Evolutionary conservation across 2,113 vertebrate genomes (phyloP).

Genomic region (Hylia prasina): DNA sequence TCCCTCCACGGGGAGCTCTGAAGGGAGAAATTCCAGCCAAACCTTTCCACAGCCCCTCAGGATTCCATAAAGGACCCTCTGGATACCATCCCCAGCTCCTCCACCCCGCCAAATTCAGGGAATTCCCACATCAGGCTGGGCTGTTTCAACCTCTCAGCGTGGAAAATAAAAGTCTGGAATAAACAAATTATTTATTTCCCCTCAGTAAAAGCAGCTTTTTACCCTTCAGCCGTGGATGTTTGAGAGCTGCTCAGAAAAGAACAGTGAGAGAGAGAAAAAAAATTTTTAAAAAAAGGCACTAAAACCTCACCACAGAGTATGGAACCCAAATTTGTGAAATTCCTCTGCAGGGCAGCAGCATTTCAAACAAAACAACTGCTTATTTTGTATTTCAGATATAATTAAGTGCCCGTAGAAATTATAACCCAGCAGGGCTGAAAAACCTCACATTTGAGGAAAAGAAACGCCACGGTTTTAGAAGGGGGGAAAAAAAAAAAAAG

Average conservation of each 20-base stretch:
- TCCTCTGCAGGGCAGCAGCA: background rate
- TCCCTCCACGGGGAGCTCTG: accelerated
- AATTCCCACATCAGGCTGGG: background rate
- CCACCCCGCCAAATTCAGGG: background rate
- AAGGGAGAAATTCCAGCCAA: background rate
- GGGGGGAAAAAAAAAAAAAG: background rate
- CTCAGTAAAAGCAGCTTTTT: background rate
- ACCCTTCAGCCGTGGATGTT: background rate
- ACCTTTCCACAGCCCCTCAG: background rate
- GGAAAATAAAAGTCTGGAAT: background rate
- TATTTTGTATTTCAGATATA: background rate
- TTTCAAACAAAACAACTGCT: background rate
- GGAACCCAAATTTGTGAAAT: accelerated
- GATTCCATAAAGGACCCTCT: background rate
- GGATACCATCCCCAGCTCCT: too few species aligned
- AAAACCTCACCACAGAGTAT: background rate
- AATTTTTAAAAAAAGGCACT: background rate
- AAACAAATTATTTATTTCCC: background rate
- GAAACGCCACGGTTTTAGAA: background rate
- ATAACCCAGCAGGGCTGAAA: background rate
- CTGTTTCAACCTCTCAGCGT: accelerated
- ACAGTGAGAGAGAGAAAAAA: background rate
- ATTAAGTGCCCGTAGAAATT: accelerated
- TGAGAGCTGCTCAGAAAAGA: background rate
- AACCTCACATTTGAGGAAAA: background rate